These are phyloP conservation scores for Botia kubotai DNA, from an alignment of 2,797 vertebrate species.

Conservation along the genomic window DNA sequence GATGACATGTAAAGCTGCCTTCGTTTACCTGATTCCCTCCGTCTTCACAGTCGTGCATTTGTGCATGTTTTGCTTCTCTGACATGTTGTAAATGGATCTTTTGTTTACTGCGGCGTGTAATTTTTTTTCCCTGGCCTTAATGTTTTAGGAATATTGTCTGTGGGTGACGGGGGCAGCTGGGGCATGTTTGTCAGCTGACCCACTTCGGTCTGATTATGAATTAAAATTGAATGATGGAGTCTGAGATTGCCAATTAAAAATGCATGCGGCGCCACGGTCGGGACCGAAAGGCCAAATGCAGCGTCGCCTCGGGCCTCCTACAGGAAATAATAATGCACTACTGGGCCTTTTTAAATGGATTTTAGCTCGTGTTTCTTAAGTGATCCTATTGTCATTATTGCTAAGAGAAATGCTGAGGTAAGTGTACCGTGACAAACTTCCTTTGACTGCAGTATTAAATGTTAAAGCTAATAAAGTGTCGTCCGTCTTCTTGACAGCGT, in stretches of 20 bases:
- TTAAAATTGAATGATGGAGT: conserved; percentile 82
- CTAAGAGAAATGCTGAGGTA: conserved; percentile 20
- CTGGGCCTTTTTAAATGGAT: conserved; percentile 46
- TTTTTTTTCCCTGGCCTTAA: conserved; percentile 64
- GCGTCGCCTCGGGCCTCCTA: conserved; percentile 50
- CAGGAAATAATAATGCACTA: conserved; percentile 42
- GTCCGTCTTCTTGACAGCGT: not conserved
- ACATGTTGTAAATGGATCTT: conserved; percentile 26
- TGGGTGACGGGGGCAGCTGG: conserved; percentile 78
- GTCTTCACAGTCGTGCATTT: not conserved
- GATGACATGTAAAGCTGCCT: not conserved
- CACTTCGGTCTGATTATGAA: conserved; percentile 81
- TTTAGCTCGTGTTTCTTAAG: conserved; percentile 41
- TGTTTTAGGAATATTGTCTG: conserved; percentile 65
- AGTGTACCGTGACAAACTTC: conserved; percentile 10
- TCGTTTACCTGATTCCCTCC: not conserved
- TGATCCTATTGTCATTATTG: conserved; percentile 36
- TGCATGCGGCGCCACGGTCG: conserved; percentile 62
- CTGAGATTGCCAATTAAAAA: conserved; percentile 76
- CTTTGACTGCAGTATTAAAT: conserved; percentile 15
- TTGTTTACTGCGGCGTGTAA: conserved; percentile 19
- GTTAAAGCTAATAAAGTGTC: conserved; percentile 35
- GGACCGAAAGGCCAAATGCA: conserved; percentile 29
- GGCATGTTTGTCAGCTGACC: conserved; percentile 82
- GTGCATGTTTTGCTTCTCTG: not conserved